Evolutionary conservation across 2,113 vertebrate genomes (phyloP), one percentile per base, ranked within the genome.

Genomic region (Gavialis gangeticus): DNA sequence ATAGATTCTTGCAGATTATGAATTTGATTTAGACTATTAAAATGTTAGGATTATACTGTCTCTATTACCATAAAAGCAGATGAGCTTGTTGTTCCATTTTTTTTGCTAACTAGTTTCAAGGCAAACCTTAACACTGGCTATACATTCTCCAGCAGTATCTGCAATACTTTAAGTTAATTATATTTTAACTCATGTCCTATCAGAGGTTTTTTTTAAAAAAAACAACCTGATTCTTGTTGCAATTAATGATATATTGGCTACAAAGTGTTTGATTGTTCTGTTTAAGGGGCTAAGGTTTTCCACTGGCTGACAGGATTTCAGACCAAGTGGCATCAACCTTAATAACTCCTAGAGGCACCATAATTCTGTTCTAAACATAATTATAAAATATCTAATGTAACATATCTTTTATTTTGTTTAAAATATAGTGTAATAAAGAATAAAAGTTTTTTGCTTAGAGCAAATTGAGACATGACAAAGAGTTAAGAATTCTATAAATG

Each of bases 401-500:
- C 67, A 75, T 27, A 15, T 78, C 56, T 66, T 92, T 84, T 86
- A 66, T 91, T 97, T 78, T 85, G n/a, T 75, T 4, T 58, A 78
- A 71, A 96, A 85, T 69, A 63, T 5, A 13, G 19, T 80, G 66
- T 85, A 93, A 97, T 96, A 96, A 95, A 90, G 79, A 91, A 96
- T 85, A 71, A 87, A 62, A 37, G 73, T 96, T 96, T 89, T 81
- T 25, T 86, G 12, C 6, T 13, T 88, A 83, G 83, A 94, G 62
- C 54, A 94, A 96, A 97, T 94, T 93, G 85, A 97, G 84, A 96
- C 19, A 89, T 94, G 92, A 95, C 46, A 83, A 95, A 97, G 85
- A 98, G 73, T 89, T 97, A 97, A 98, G 63, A 82, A 94, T 96
- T 95, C 30, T 64, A 73, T 96, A 97, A 97, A 92, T 86, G 91